A percentile compares a stretch with the other conserved stretches of the same genome.
phyloP scores from a whole-genome alignment of 2,888 invertebrate genomes.

The Ischnura elegans region DNA sequence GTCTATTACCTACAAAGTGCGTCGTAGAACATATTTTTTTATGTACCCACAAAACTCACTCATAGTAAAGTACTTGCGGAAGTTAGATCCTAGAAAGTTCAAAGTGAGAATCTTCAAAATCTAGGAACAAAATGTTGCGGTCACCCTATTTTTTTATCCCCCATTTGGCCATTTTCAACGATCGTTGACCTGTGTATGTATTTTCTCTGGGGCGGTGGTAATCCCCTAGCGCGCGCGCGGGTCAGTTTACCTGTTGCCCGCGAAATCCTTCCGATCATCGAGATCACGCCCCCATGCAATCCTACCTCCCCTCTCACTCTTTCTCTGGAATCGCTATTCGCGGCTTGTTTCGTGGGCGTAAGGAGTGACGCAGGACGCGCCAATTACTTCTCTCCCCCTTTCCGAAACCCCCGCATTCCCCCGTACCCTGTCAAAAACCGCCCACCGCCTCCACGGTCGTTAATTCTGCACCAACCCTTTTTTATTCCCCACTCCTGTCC shows the following conservation, averaged over 20 bases:
- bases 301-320: not conserved
- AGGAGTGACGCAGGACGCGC: slow-evolving; percentile 11
- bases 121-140: too few relatives aligned
- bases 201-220: too few relatives aligned
- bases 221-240: not conserved
- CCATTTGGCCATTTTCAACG: too few relatives aligned
- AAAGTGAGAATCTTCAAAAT: too few relatives aligned
- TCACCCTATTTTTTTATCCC: too few relatives aligned
- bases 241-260: not conserved
- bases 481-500: not conserved
- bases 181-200: too few relatives aligned
- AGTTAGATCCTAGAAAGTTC: too few relatives aligned
- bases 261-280: not conserved
- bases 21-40: too few relatives aligned
- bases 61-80: too few relatives aligned
- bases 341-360: not conserved
- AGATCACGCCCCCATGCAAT: not conserved
- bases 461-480: not conserved
- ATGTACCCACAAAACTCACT: too few relatives aligned
- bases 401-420: not conserved
- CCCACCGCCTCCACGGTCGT: not conserved
- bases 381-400: not conserved
- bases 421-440: not conserved
- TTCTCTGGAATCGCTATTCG: not conserved
- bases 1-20: too few relatives aligned